phyloP scores from a whole-genome alignment of 2,888 invertebrate genomes.

The Noctuana brunneofusca region DNA sequence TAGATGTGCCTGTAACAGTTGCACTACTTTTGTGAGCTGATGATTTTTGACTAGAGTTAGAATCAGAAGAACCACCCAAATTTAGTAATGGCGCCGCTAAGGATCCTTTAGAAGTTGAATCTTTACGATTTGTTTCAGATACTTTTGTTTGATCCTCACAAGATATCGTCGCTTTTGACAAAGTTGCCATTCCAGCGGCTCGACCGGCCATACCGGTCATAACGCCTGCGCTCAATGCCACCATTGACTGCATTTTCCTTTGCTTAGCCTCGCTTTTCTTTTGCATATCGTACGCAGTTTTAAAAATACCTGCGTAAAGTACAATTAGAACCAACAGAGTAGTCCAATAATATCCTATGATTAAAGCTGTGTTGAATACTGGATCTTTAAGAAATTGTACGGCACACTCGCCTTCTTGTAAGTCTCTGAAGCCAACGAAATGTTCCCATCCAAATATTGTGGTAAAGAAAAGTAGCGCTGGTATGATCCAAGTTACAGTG shows the following conservation, averaged over 20 bases:
- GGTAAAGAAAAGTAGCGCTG: constrained; percentile 97
- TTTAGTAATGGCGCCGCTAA: constrained; percentile 68
- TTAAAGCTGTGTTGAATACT: constrained; percentile 97
- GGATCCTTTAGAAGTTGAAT: constrained; percentile 67
- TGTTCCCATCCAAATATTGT: constrained; percentile 99
- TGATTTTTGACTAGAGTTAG: constrained; percentile 84
- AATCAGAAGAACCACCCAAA: constrained; percentile 79
- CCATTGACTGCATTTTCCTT: constrained; percentile 97
- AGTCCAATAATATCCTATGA: constrained; percentile 98
- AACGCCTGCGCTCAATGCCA: constrained; percentile 93
- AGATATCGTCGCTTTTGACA: constrained; percentile 89
- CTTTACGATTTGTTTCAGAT: constrained; percentile 66
- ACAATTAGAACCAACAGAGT: constrained; percentile 97
- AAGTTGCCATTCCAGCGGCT: constrained; percentile 92
- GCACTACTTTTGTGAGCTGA: constrained; percentile 83
- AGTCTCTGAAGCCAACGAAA: constrained; percentile 95
- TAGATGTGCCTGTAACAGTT: constrained; percentile 82
- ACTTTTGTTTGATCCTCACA: constrained; percentile 88
- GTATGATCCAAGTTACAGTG: constrained; percentile 97
- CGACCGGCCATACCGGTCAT: constrained; percentile 95
- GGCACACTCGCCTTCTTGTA: constrained; percentile 94
- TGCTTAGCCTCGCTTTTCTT: constrained; percentile 98
- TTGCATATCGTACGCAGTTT: constrained; percentile 98
- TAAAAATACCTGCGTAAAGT: constrained; percentile 98
- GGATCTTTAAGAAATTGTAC: constrained; percentile 99